Evolutionary conservation across 1,140 invertebrate genomes (phyloP), one percentile per base, ranked within the genome.

Genomic region (Geopemphigus sp.): DNA sequence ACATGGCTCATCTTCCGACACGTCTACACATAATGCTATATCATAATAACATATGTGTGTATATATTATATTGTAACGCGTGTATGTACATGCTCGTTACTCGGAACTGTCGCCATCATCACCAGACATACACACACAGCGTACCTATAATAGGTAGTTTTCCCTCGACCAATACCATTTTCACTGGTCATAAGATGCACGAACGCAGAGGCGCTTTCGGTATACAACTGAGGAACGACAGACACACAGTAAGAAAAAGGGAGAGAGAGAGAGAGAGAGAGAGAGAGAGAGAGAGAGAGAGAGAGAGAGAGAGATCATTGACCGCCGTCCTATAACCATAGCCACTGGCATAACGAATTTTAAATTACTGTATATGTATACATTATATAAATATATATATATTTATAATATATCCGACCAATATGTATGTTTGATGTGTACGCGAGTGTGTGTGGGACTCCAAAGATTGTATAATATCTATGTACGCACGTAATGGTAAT

Each of bases 321-420:
- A 78, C 74, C 57, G 74, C 15, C 74, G 29, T 57, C 74, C 12
- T 12, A 50, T 50, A 22, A 24, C 22, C 29, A 17, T 54, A 59
- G 14, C 57, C 39, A 63, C 45, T 59, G 74, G 74, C 45, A 78
- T 78, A 63, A 78, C 74, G 57, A 78, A 78, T 78, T 78, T 78
- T 78, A 78, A 78, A 78, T 78, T 63, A 63, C 74, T 24, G 32
- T 59, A 45, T 15, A 74, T 10, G 5, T 66, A 45, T 66, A 56
- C n/a, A 56, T 22, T 4, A n/a, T n/a, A n/a, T n/a, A n/a, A n/a
- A n/a, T n/a, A n/a, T 10, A 12, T 66, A 45, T 66, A 56, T 56
- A 56, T 22, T 4, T n/a, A 45, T 39, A 45, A 66, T 15, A 66
- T 6, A 24, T 0, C 39, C 12, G 19, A 39, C 32, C 12, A n/a